These are phyloP conservation scores for Pantala flavescens DNA, from an alignment of 1,140 invertebrate genomes.

Conservation along the genomic window DNA sequence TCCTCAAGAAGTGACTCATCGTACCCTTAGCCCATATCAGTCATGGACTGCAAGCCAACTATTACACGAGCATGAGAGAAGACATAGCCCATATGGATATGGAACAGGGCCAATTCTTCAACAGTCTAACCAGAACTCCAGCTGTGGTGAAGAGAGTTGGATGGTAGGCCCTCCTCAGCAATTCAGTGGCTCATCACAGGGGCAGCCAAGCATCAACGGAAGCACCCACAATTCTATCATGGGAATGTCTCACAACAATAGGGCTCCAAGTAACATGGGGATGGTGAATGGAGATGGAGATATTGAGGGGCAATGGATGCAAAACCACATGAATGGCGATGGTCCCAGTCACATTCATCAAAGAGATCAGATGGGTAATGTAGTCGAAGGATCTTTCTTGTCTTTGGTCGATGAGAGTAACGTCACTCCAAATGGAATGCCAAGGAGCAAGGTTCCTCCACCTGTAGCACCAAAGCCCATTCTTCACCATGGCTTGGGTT, in stretches of 20 bases:
- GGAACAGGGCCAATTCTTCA: conserved; percentile 10
- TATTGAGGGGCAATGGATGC: background rate
- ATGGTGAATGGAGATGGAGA: conserved; percentile 3
- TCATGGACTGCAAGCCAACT: conserved; percentile 48
- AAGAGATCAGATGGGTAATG: background rate
- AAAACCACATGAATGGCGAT: conserved; percentile 1
- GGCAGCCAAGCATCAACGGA: conserved; percentile 27
- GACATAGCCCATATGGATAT: conserved; percentile 36
- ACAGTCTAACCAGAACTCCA: background rate
- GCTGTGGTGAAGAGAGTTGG: conserved; percentile 27
- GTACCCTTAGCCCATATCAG: conserved; percentile 41
- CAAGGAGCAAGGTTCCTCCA: conserved; percentile 26
- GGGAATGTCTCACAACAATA: conserved; percentile 30
- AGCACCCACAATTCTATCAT: conserved; percentile 24
- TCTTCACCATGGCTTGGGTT: conserved; percentile 32
- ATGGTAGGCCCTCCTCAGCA: conserved; percentile 7
- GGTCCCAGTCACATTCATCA: conserved; percentile 16
- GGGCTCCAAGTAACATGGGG: conserved; percentile 23
- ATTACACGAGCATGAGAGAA: conserved; percentile 46
- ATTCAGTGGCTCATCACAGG: conserved; percentile 24
- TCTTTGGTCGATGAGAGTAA: conserved; percentile 31
- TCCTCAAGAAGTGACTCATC: conserved; percentile 29
- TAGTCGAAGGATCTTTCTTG: conserved; percentile 18
- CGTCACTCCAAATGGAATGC: conserved; percentile 33
- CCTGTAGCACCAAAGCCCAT: conserved; percentile 25